Evolutionary conservation across 1,140 invertebrate genomes (phyloP), one percentile per base, ranked within the genome.

Genomic region (Drosophila asahinai): DNA sequence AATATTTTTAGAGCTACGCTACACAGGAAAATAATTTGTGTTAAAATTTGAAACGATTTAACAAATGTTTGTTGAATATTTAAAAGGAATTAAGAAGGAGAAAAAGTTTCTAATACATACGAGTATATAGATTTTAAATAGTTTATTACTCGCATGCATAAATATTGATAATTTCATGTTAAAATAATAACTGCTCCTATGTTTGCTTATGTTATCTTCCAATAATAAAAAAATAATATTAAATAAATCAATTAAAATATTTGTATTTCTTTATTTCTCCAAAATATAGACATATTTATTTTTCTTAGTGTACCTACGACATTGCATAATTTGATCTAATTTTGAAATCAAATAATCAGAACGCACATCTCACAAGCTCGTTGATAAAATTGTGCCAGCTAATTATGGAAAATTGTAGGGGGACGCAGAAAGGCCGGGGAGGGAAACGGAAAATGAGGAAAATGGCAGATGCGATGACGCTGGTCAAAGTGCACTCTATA

Each of bases 311-410:
- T 57, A 40, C 4, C 36, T 17, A n/a, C 42, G 33, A 17, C 58
- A 51, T 58, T 72, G 75, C 83, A 86, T 82, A 82, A 86, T 76
- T 86, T 74, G 65, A 80, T 67, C 70, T 89, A 89, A 87, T 87
- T 89, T 74, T 15, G 49, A 72, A 90, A 75, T 75, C 66, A 89
- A 84, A 84, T 81, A 83, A 63, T 36, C 65, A 57, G 57, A 47
- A 43, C 45, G 36, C 65, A 54, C 65, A 49, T 42, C 54, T 57
- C 54, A 45, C 52, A 27, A 42, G 52, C 14, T 38, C 45, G 48
- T 80, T 86, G 74, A 71, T 65, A 77, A 83, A 86, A 80, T 70
- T 80, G 57, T 78, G 81, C 33, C 76, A 70, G 61, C 68, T 89
- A 87, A 83, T 87, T 83, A 76, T 76, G 72, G 78, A 51, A 49